These are phyloP conservation scores for Diarsia mendica DNA, from an alignment of 2,888 invertebrate species.

Conservation along the genomic window DNA sequence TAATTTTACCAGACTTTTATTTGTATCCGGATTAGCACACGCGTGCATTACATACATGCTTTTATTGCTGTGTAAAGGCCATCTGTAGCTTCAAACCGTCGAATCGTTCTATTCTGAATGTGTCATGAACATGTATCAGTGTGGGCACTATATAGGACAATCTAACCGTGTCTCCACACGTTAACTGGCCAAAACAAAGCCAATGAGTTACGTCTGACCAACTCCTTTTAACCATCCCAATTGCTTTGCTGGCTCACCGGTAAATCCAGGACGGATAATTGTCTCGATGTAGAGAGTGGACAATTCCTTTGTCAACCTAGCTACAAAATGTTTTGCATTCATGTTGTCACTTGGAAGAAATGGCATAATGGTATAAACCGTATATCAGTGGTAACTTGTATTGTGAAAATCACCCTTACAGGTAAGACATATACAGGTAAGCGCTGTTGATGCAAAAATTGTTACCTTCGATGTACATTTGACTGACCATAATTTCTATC, in stretches of 20 bases:
- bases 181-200: slow-evolving; percentile 20
- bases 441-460: too few relatives aligned
- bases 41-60: background rate
- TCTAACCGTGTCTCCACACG: background rate
- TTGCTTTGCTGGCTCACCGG: slow-evolving; percentile 19
- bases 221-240: slow-evolving; percentile 29
- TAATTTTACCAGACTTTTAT: background rate
- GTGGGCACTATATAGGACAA: background rate
- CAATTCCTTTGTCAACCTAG: background rate
- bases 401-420: background rate
- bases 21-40: background rate
- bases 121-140: slow-evolving; percentile 21
- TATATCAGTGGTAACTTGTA: background rate
- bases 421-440: too few relatives aligned
- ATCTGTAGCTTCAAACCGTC: background rate
- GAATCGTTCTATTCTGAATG: background rate
- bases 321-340: background rate
- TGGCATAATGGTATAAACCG: background rate
- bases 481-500: too few relatives aligned
- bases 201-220: slow-evolving; percentile 47
- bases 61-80: background rate
- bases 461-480: too few relatives aligned
- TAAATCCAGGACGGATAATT: slow-evolving; percentile 1
- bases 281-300: background rate
- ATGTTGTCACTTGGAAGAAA: background rate